Conservation (phyloP, 2,888 invertebrate genomes). For the Nyleta sp. region DNA sequence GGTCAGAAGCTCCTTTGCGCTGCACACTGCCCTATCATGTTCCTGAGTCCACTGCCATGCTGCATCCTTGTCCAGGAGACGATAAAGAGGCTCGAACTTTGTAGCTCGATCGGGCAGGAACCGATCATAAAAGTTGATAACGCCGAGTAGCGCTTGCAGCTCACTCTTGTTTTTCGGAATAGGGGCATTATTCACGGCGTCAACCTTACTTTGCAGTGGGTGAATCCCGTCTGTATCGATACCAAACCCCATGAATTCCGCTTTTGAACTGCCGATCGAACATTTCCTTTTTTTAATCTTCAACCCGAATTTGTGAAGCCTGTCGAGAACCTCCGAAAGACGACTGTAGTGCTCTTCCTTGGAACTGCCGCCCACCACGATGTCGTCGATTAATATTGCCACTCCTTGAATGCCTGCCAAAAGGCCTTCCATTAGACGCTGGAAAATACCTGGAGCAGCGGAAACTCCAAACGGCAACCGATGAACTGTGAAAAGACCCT, state of each 20-base stretch:
- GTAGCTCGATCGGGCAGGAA: neutral
- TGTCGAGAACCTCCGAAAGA: conserved; percentile 17
- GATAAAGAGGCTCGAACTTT: conserved; percentile 6
- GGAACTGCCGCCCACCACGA: conserved; percentile 5
- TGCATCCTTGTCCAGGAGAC: conserved; percentile 7
- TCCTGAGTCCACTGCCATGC: conserved; percentile 4
- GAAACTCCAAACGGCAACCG: conserved; percentile 69
- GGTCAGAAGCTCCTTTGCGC: conserved; percentile 48
- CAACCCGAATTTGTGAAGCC: conserved; percentile 1
- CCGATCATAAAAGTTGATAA: conserved; percentile 13
- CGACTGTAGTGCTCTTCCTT: conserved; percentile 19
- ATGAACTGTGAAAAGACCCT: conserved; percentile 50
- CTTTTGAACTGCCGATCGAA: neutral
- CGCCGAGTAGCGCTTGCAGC: conserved; percentile 6
- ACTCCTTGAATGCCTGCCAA: conserved; percentile 18
- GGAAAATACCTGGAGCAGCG: conserved; percentile 56
- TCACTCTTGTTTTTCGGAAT: conserved; percentile 1
- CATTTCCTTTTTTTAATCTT: conserved; percentile 12
- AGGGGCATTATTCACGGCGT: neutral
- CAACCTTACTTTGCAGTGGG: neutral
- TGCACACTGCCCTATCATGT: conserved; percentile 69
- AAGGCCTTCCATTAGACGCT: conserved; percentile 60
- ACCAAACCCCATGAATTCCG: conserved; percentile 2
- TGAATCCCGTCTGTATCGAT: neutral
- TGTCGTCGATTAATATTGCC: conserved; percentile 20